Conservation (phyloP, 2,797 vertebrate genomes). For the Bucorvus abyssinicus region DNA sequence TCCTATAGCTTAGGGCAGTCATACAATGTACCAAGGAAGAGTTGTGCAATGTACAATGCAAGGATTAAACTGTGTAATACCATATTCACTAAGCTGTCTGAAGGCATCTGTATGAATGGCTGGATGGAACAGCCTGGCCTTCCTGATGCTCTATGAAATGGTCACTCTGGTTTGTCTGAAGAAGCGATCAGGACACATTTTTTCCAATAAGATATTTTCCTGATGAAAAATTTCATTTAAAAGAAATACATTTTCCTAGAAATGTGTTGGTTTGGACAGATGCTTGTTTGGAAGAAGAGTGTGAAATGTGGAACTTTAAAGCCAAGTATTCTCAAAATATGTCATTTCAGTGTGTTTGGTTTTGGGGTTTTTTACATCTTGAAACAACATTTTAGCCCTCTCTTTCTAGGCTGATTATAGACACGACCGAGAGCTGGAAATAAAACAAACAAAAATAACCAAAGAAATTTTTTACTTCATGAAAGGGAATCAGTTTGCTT, state of each 20-base stretch:
- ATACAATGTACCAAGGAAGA: neutral
- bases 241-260: slow-evolving; percentile 44
- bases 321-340: slow-evolving; percentile 4
- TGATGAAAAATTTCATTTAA: neutral
- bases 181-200: neutral
- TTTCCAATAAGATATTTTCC: neutral
- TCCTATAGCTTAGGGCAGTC: neutral
- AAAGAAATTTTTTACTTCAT: neutral
- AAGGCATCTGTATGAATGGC: neutral
- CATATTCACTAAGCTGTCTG: neutral
- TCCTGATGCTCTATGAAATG: neutral
- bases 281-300: neutral
- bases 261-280: neutral
- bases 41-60: neutral
- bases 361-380: neutral
- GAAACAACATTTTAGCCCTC: neutral
- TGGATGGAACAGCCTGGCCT: neutral
- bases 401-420: neutral
- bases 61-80: neutral
- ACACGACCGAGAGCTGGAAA: neutral
- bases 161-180: neutral
- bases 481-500: neutral
- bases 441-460: neutral
- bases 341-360: neutral
- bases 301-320: neutral